Evolutionary conservation across 2,888 invertebrate species (phyloP).

Genomic region (Hirtodrosophila duncani): DNA sequence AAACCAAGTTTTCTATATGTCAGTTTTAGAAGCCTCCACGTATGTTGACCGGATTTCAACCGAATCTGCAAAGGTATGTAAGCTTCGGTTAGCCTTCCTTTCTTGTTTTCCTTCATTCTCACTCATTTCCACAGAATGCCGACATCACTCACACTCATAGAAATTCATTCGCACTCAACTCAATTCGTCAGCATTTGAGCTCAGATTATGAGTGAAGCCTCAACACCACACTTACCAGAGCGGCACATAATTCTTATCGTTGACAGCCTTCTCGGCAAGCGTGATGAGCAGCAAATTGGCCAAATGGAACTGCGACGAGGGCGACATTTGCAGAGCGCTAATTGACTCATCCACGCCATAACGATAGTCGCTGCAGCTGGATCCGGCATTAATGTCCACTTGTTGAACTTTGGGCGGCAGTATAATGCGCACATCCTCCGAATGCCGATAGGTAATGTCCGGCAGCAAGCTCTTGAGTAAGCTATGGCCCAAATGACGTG

Average conservation of each 20-base stretch:
- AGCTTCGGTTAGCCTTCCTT: too few relatives aligned
- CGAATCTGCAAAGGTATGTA: too few relatives aligned
- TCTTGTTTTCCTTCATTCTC: too few relatives aligned
- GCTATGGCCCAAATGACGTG: constrained; percentile 68
- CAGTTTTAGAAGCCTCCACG: too few relatives aligned
- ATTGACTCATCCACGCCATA: constrained; percentile 76
- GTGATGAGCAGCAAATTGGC: constrained; percentile 78
- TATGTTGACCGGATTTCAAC: too few relatives aligned
- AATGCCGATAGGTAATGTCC: constrained; percentile 75
- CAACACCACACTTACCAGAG: constrained; percentile 67
- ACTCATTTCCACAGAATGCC: too few relatives aligned
- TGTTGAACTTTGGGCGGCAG: constrained; percentile 50
- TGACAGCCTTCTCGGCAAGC: constrained; percentile 76
- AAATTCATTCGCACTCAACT: too few relatives aligned
- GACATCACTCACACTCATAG: too few relatives aligned
- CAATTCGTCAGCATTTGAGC: too few relatives aligned
- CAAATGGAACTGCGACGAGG: constrained; percentile 78
- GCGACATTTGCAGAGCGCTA: constrained; percentile 77
- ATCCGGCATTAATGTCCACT: constrained; percentile 62
- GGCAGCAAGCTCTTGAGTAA: constrained; percentile 67
- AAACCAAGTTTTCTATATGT: too few relatives aligned
- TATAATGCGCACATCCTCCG: constrained; percentile 73
- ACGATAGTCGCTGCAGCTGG: constrained; percentile 75
- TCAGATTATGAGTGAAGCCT: too few relatives aligned
- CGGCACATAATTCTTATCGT: constrained; percentile 77